Evolutionary conservation across 1,140 invertebrate genomes (phyloP).

Genomic region (Cataglyphis hispanica): DNA sequence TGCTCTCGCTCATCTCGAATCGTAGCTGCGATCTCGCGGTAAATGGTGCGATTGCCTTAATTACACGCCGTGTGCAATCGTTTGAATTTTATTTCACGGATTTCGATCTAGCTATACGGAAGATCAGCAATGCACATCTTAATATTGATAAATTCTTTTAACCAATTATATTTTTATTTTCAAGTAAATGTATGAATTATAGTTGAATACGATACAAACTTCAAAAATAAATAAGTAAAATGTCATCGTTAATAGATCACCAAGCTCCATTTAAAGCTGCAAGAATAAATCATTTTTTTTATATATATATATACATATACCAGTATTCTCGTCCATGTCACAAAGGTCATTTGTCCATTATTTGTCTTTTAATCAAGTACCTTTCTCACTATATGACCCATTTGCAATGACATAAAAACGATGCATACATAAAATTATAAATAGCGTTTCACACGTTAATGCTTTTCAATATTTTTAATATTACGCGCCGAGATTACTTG

Average conservation of each 20-base stretch:
- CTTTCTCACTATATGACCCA: neutral
- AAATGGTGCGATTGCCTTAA: neutral
- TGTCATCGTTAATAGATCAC: neutral
- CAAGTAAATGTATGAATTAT: neutral
- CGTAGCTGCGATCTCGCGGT: neutral
- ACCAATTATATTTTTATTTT: neutral
- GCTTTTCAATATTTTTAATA: neutral
- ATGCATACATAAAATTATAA: neutral
- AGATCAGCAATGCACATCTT: neutral
- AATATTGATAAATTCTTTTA: neutral
- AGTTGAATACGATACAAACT: neutral
- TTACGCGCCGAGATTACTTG: conserved; percentile 13
- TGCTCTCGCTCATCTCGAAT: conserved; percentile 15
- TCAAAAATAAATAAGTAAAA: neutral
- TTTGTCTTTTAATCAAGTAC: neutral
- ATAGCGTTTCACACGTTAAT: neutral
- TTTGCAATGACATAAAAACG: neutral
- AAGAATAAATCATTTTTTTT: neutral
- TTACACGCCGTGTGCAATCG: conserved; percentile 7
- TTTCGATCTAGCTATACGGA: neutral
- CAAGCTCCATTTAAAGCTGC: neutral
- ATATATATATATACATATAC: neutral
- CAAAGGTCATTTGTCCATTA: neutral
- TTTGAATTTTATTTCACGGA: neutral
- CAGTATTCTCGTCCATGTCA: neutral